phyloP scores from a whole-genome alignment of 2,113 vertebrate species.

The Apeltes quadracus region DNA sequence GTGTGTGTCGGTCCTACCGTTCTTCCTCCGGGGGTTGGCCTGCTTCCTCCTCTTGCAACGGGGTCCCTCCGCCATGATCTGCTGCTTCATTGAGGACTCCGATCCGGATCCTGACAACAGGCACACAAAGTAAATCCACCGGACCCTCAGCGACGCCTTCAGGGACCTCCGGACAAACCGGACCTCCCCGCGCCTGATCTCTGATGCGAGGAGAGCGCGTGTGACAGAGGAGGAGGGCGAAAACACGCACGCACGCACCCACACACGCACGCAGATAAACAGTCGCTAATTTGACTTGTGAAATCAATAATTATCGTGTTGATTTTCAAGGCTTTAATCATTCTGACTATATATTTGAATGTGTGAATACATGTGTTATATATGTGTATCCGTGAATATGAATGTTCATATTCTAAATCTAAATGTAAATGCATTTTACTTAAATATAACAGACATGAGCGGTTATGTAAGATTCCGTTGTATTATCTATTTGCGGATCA shows the following conservation, averaged over 20 bases:
- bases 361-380: neutral
- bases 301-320: slow-evolving; percentile 3
- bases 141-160: neutral
- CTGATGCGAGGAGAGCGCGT: neutral
- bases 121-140: slow-evolving; percentile 69
- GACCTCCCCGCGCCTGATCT: neutral
- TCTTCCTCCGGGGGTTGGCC: slow-evolving; percentile 96
- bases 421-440: too few species aligned
- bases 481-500: neutral
- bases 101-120: slow-evolving; percentile 86
- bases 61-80: slow-evolving; percentile 96
- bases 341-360: too few species aligned
- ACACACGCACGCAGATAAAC: neutral
- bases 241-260: neutral
- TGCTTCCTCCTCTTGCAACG: slow-evolving; percentile 97
- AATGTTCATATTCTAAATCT: too few species aligned
- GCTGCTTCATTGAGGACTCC: slow-evolving; percentile 93
- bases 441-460: neutral
- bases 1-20: slow-evolving; percentile 84
- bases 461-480: neutral
- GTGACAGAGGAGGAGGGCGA: slow-evolving; percentile 12
- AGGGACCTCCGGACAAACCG: neutral
- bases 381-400: too few species aligned
- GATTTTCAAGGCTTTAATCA: neutral
- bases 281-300: too few species aligned